Conservation (phyloP, 2,888 invertebrate genomes). For the Latrodectus elegans region DNA sequence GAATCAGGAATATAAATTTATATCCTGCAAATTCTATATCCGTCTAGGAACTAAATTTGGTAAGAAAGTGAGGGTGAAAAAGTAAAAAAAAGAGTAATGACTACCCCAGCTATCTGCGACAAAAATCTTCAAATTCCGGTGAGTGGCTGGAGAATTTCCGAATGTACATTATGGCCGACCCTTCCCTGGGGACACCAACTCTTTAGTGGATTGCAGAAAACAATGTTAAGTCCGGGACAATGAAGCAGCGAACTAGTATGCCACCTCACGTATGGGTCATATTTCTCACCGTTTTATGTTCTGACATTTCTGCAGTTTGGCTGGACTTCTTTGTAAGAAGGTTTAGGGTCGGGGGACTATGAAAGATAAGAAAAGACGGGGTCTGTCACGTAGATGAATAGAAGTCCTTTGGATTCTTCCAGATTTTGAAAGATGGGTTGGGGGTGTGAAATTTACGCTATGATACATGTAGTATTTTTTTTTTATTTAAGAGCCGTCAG, state of each 20-base stretch:
- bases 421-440: neutral
- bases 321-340: neutral
- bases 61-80: neutral
- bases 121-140: conserved; percentile 13
- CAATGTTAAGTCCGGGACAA: conserved; percentile 9
- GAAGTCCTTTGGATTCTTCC: neutral
- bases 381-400: neutral
- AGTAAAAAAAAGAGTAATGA: neutral
- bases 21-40: conserved; percentile 1
- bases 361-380: neutral
- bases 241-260: conserved; percentile 29
- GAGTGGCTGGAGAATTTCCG: conserved; percentile 22
- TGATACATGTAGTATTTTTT: too few species aligned
- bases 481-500: too few species aligned
- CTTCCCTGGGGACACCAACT: neutral
- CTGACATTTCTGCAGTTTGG: conserved; percentile 10
- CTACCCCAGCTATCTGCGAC: conserved; percentile 5
- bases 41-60: conserved; percentile 10
- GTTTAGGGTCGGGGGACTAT: neutral
- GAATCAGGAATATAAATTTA: neutral
- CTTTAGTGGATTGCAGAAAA: conserved; percentile 15
- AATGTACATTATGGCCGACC: conserved; percentile 7
- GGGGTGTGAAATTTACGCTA: too few species aligned
- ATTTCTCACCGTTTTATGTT: conserved; percentile 23
- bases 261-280: conserved; percentile 20